Evolutionary conservation across 1,140 invertebrate species (phyloP), one percentile per base, ranked within the genome.

Genomic region (Neoseiulus cucumeris): DNA sequence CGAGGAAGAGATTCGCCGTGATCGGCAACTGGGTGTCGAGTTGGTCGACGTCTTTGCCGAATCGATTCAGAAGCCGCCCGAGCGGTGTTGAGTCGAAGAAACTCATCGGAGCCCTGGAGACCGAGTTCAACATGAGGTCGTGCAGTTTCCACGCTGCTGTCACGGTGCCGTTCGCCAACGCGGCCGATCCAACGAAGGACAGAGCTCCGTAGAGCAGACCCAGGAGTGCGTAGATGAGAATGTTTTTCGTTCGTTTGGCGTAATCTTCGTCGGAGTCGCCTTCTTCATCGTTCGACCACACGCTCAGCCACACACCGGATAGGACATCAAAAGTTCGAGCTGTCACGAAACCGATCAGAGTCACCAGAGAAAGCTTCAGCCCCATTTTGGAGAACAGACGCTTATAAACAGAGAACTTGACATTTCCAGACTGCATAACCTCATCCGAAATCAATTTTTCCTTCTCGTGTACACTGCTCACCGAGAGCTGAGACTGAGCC

Each of bases 61-160:
- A 68, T 18, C 67, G 67, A 9, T 39, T 39, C 33, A 39, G 33
- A 39, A 39, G 33, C 9, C 33, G 33, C 9, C 33, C 33, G 33
- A 39, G 33, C 4, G 33, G 33, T 39, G 72, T 75, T 0, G 71
- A 72, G 64, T 75, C 85, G 76, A 88, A 89, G 79, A 88, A 89
- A 64, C 75, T 75, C 76, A 84, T 82, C 25, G 85, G 82, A 69
- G 80, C 81, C 65, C 75, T 78, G 70, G 89, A 71, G 70, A 85
- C 9, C 4, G 33, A 39, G 33, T 39, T 39, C 33, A 39, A 9
- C 33, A 39, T 39, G 33, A 39, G 33, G 33, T 39, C 33, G 33
- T 39, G 33, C 4, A 39, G 33, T 39, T 39, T 39, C 33, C 33
- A 39, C 4, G 33, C 33, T 4, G 33, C 33, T 4, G 33, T 39